A percentile compares a stretch with the other conserved stretches of the same genome.
Evolutionary conservation across 1,140 invertebrate genomes (phyloP).

Genomic region (Wasmannia auropunctata): DNA sequence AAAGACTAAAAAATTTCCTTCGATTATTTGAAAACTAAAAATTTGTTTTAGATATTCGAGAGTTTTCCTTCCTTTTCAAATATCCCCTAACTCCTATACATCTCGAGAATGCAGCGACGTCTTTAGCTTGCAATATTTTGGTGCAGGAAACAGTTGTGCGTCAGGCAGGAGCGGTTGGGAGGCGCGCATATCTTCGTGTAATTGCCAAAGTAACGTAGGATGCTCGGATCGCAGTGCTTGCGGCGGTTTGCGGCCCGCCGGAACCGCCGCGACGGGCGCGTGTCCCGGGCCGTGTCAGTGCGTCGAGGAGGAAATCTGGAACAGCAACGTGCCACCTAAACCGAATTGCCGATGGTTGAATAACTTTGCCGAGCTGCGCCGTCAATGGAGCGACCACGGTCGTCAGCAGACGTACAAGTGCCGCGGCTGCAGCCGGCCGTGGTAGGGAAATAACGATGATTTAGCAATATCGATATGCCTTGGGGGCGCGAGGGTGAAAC

Average conservation of each 20-base stretch:
- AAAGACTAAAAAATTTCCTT: too few relatives aligned
- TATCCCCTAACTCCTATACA: not conserved
- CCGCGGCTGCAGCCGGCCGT: conserved; percentile 68
- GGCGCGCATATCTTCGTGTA: conserved; percentile 63
- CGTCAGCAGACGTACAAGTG: conserved; percentile 74
- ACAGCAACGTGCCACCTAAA: conserved; percentile 77
- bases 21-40: too few relatives aligned
- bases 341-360: conserved; percentile 77
- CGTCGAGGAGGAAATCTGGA: conserved; percentile 79
- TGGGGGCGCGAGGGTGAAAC: not conserved
- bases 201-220: conserved; percentile 71
- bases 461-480: not conserved
- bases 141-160: conserved; percentile 55
- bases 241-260: conserved; percentile 57
- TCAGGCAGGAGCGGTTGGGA: conserved; percentile 44
- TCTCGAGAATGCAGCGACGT: not conserved
- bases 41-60: too few relatives aligned
- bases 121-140: not conserved
- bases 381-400: conserved; percentile 80
- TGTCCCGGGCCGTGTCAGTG: conserved; percentile 77
- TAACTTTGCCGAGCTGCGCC: conserved; percentile 77
- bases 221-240: conserved; percentile 65
- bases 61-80: not conserved
- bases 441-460: conserved; percentile 61
- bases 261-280: conserved; percentile 55